A percentile compares a stretch with the other conserved stretches of the same genome.
These are phyloP conservation scores for Caranx melampygus DNA, from an alignment of 2,113 vertebrate species.

Conservation along the genomic window DNA sequence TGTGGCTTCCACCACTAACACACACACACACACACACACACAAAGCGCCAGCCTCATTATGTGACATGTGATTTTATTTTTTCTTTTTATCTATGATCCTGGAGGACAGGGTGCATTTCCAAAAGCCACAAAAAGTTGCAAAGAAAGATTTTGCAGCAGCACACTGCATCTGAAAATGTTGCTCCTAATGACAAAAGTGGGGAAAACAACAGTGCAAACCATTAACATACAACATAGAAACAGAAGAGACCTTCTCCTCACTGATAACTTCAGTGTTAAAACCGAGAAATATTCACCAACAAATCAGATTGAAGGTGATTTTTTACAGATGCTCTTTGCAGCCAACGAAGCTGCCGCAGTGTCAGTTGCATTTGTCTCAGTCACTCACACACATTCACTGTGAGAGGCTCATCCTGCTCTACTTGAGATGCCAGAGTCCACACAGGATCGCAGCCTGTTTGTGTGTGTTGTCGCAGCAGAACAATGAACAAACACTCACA, in stretches of 20 bases:
- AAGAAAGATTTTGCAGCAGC: too few relatives aligned
- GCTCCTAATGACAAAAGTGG: too few relatives aligned
- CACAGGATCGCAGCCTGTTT: conserved; percentile 5
- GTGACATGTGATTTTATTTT: too few relatives aligned
- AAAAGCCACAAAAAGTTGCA: too few relatives aligned
- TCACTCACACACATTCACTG: not conserved
- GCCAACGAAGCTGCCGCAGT: conserved; percentile 1
- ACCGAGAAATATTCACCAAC: not conserved
- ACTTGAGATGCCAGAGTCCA: conserved; percentile 32
- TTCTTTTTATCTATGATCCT: too few relatives aligned
- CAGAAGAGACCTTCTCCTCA: not conserved
- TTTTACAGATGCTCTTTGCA: not conserved
- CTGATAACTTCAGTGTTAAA: not conserved
- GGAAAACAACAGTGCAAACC: too few relatives aligned
- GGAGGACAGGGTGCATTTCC: too few relatives aligned
- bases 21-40: too few relatives aligned
- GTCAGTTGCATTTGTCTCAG: conserved; percentile 8
- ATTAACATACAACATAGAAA: too few relatives aligned
- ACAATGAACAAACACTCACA: conserved; percentile 50
- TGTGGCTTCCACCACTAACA: too few relatives aligned
- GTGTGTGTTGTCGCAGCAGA: conserved; percentile 29
- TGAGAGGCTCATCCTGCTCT: conserved; percentile 11
- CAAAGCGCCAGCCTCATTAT: not conserved
- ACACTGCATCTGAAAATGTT: too few relatives aligned
- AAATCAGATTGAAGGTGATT: not conserved